Base-by-base conservation (phyloP, 2,888 invertebrate genomes). In the Poecilus cupreus region DNA sequence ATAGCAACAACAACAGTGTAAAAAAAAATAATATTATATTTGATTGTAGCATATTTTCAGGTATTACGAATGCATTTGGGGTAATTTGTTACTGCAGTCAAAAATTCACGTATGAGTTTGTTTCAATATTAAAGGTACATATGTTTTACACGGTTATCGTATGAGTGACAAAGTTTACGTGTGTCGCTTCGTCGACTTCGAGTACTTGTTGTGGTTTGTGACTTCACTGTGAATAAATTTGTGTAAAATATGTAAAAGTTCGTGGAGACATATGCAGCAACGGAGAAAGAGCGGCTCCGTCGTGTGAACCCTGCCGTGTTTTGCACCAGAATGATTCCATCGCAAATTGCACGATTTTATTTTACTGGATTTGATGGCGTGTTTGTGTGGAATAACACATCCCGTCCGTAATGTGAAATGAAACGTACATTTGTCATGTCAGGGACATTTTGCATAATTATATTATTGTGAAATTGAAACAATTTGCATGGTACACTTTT, bases 191-290 rank as follows among this genome's bases (percentile, higher is more conserved):
- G 60, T 6, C 8, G 37, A 37, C 18, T 51, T 13, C 37, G 10
- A 68, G 64, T 68, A 37, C 64, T 60, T 68, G 64, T 68, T 68
- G 37, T 68, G 64, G 64, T 68, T 68, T 32, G 64, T 37, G 64
- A 68, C 64, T 68, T 68, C 64, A 68, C 64, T 68, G 37, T 68
- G 64, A 68, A 68, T 68, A 68, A 68, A 68, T 68, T 68, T 68
- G 64, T 37, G 64, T 68, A 68, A 68, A 68, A 68, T 68, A 68
- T 68, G 64, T 68, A 68, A 68, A 68, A 68, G 16, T 68, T 68
- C 20, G 13, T 51, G 16, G 32, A 32, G 64, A 64, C 64, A 64
- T 51, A 51, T 64, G 64, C 64, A 26, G 22, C 24, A 20, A n/a
- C n/a, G n/a, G 32, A 5, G 32, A 32, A n/a, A n/a, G n/a, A 32